Percentiles rank a stretch among this genome's conserved stretches.
These are phyloP conservation scores for Zosterops hypoxanthus DNA, from an alignment of 2,113 vertebrate species.

Conservation along the genomic window DNA sequence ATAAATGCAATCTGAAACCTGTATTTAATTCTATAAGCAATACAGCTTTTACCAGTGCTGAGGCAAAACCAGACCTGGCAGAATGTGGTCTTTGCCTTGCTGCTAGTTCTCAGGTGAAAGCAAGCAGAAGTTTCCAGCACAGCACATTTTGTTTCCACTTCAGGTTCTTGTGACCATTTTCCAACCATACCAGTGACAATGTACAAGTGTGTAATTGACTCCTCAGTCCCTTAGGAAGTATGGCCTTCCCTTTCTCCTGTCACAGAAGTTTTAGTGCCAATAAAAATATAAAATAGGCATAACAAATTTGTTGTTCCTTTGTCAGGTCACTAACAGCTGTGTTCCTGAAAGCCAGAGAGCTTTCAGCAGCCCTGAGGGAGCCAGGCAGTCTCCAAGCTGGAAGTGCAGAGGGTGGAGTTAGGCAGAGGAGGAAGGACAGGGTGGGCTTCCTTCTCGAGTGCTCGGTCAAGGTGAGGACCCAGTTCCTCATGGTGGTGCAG, in stretches of 20 bases:
- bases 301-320: background rate
- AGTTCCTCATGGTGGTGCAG: background rate
- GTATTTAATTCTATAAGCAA: background rate
- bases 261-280: background rate
- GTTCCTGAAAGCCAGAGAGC: background rate
- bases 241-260: background rate
- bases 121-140: background rate
- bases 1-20: background rate
- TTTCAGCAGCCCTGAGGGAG: background rate
- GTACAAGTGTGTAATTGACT: background rate
- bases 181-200: rapidly evolving
- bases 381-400: rapidly evolving
- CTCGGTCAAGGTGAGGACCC: rapidly evolving
- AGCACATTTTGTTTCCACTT: background rate
- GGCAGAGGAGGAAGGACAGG: background rate
- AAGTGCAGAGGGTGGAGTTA: background rate
- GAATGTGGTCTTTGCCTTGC: background rate
- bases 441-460: rapidly evolving
- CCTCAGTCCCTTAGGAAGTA: background rate
- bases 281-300: background rate
- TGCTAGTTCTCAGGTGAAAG: background rate
- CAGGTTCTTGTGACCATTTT: background rate
- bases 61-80: background rate
- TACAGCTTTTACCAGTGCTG: background rate
- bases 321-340: background rate